Conservation (phyloP, 2,888 invertebrate genomes). For the Andricus quercusramuli region DNA sequence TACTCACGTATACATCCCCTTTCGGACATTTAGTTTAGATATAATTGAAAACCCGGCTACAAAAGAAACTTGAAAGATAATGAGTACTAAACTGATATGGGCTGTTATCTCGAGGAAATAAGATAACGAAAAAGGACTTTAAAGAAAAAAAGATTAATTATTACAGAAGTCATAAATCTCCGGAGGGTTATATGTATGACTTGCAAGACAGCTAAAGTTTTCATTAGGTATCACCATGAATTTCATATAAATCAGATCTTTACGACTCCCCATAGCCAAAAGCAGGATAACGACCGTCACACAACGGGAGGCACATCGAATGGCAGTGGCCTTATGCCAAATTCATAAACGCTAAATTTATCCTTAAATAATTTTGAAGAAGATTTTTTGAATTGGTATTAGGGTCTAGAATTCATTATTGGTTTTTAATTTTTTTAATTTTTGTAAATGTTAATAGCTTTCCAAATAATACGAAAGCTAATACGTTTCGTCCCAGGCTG, state of each 20-base stretch:
- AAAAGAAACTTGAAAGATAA: too few relatives aligned
- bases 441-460: too few relatives aligned
- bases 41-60: too few relatives aligned
- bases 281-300: not conserved
- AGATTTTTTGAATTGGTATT: too few relatives aligned
- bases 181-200: not conserved
- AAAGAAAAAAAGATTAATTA: not conserved
- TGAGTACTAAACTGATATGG: not conserved
- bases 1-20: too few relatives aligned
- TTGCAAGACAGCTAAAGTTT: not conserved
- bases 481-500: too few relatives aligned
- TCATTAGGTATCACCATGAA: slow-evolving; percentile 24
- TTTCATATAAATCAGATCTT: slow-evolving; percentile 18
- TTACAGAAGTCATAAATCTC: not conserved
- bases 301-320: not conserved
- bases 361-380: not conserved
- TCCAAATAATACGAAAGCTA: too few relatives aligned
- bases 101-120: not conserved
- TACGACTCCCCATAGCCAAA: slow-evolving; percentile 13
- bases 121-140: not conserved
- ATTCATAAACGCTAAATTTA: slow-evolving; percentile 14
- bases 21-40: too few relatives aligned
- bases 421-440: too few relatives aligned
- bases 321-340: slow-evolving; percentile 24
- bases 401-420: too few relatives aligned